These are phyloP conservation scores for Aphelenchoides avenae DNA, from an alignment of 1,140 invertebrate species.

Conservation along the genomic window DNA sequence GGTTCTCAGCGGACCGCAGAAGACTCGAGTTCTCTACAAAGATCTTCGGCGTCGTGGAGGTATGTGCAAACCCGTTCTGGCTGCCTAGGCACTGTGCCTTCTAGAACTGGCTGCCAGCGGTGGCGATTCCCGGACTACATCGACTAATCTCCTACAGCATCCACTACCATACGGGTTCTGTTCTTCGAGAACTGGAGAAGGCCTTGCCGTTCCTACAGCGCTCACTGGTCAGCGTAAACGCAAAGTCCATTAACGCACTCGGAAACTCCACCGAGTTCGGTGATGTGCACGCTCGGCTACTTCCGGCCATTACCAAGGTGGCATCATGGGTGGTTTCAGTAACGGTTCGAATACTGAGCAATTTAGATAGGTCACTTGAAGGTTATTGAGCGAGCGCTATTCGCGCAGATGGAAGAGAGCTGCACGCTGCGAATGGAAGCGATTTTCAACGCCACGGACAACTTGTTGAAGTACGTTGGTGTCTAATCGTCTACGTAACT, in stretches of 20 bases:
- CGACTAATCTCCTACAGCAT: slow-evolving; percentile 9
- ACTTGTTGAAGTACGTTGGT: slow-evolving; percentile 8
- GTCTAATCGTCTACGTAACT: no score
- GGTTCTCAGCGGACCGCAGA: background rate
- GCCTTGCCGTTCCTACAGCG: slow-evolving; percentile 13
- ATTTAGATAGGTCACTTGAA: slow-evolving; percentile 19
- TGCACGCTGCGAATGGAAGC: slow-evolving; percentile 1
- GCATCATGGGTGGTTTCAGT: background rate
- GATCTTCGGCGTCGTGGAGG: slow-evolving; percentile 12
- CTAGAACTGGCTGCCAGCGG: slow-evolving; percentile 13
- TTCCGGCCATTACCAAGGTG: slow-evolving; percentile 18
- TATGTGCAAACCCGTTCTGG: background rate
- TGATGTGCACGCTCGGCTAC: slow-evolving; percentile 9
- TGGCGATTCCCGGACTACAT: slow-evolving; percentile 13
- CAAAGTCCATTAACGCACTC: slow-evolving; percentile 11
- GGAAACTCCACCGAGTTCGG: slow-evolving; percentile 2
- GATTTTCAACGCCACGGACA: slow-evolving; percentile 1
- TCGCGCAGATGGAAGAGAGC: slow-evolving; percentile 2
- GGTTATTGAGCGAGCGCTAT: slow-evolving; percentile 9
- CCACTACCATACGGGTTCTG: background rate
- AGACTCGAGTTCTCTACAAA: slow-evolving; percentile 23
- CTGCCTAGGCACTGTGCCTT: background rate
- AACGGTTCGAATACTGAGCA: background rate
- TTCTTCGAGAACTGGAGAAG: slow-evolving; percentile 9
- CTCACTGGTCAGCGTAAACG: background rate